phyloP scores from a whole-genome alignment of 1,140 invertebrate genomes.

The Paralvinella palmiformis region DNA sequence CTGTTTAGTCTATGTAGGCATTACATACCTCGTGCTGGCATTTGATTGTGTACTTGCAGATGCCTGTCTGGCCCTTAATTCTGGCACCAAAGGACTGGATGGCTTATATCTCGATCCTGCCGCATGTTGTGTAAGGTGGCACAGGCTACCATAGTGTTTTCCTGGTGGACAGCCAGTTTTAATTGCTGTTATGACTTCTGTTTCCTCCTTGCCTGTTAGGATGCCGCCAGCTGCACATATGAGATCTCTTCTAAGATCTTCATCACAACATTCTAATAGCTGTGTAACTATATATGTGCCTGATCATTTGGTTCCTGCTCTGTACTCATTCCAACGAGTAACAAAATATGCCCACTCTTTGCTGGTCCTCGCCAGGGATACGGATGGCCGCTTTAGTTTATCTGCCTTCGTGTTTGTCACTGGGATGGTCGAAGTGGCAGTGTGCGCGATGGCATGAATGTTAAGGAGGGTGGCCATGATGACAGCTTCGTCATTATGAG shows the following conservation, averaged over 20 bases:
- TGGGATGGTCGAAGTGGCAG: no score
- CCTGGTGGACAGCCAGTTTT: conserved; percentile 20
- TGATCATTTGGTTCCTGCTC: conserved; percentile 16
- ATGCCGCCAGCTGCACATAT: conserved; percentile 19
- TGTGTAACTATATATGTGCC: conserved; percentile 20
- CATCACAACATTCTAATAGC: conserved; percentile 26
- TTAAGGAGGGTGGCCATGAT: background rate
- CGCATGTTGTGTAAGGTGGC: conserved; percentile 24
- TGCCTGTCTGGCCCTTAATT: no score
- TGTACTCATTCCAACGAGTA: conserved; percentile 18
- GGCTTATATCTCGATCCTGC: conserved; percentile 23
- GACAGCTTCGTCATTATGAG: background rate
- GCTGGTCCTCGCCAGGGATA: background rate
- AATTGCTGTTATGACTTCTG: conserved; percentile 22
- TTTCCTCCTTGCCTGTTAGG: conserved; percentile 17
- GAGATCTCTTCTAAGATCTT: conserved; percentile 19
- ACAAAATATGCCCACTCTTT: conserved; percentile 6
- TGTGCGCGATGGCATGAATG: background rate
- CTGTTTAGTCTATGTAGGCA: no score
- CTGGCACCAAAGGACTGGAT: conserved; percentile 20
- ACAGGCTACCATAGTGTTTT: conserved; percentile 26
- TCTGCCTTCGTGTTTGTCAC: background rate
- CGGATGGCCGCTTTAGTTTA: background rate
- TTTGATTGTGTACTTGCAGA: no score
- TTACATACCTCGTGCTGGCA: no score